These are phyloP conservation scores for Zygothrica quintamaculata DNA, from an alignment of 2,888 invertebrate species.

Conservation along the genomic window DNA sequence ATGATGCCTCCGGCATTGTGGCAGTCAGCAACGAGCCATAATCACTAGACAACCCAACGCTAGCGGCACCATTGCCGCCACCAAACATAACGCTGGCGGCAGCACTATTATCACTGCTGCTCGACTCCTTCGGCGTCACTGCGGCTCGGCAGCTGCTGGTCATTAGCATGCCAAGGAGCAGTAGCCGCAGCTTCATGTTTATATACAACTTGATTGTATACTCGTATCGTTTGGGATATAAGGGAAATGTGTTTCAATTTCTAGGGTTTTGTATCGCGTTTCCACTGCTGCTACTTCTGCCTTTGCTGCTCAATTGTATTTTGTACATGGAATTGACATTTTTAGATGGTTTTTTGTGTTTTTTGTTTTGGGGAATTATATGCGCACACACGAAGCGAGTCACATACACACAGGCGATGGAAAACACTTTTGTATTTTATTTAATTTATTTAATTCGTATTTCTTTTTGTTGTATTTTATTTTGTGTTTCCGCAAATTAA, in stretches of 20 bases:
- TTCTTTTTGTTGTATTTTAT: conserved; percentile 15
- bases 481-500: too few species aligned
- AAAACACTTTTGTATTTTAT: conserved; percentile 28
- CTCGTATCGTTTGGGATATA: conserved; percentile 8
- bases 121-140: conserved; percentile 47
- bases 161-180: conserved; percentile 19
- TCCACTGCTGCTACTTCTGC: conserved; percentile 22
- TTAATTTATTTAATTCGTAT: conserved; percentile 10
- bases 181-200: conserved; percentile 42
- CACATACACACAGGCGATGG: conserved; percentile 31
- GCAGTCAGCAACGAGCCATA: conserved; percentile 61
- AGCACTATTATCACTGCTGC: conserved; percentile 30
- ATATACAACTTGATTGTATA: not conserved
- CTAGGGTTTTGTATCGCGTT: conserved; percentile 30
- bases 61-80: conserved; percentile 56
- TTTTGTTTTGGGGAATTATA: not conserved
- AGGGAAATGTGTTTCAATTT: conserved; percentile 19
- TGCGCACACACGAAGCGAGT: conserved; percentile 19
- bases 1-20: conserved; percentile 29
- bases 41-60: conserved; percentile 65
- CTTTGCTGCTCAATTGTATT: conserved; percentile 29
- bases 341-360: conserved; percentile 33
- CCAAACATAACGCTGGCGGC: conserved; percentile 68
- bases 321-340: conserved; percentile 61
- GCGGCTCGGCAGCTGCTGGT: conserved; percentile 29